A percentile compares a stretch with the other conserved stretches of the same genome.
Conservation (phyloP, 2,888 invertebrate species). For the Leptinotarsa tumamoca region DNA sequence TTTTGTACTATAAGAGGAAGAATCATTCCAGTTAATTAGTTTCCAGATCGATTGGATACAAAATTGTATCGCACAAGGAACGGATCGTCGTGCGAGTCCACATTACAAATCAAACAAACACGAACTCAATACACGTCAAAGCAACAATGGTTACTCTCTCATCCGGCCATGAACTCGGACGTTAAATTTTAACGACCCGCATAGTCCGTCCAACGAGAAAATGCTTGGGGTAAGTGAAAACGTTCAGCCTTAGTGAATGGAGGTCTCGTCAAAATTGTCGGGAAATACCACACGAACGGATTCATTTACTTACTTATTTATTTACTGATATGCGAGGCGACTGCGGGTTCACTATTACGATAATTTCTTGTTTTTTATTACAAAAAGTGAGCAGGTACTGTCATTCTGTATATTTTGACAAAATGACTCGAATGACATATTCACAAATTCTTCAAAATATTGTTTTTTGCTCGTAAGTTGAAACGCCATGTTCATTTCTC, state of each 20-base stretch:
- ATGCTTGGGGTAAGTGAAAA: constrained; percentile 7
- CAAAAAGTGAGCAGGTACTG: not conserved
- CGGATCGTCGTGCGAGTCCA: not conserved
- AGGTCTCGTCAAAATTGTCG: not conserved
- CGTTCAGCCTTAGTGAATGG: not conserved
- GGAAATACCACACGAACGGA: not conserved
- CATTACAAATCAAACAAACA: constrained; percentile 11
- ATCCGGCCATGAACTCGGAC: constrained; percentile 41
- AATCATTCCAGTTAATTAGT: not conserved
- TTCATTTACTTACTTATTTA: not conserved
- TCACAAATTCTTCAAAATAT: no score
- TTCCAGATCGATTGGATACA: not conserved
- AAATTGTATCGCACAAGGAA: not conserved
- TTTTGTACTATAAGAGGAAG: not conserved
- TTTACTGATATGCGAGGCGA: no score
- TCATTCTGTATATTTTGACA: no score
- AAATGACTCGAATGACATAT: no score
- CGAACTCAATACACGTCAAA: constrained; percentile 31
- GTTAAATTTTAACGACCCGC: constrained; percentile 44
- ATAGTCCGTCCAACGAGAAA: constrained; percentile 25
- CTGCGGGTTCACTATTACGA: no score
- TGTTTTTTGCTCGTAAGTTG: no score
- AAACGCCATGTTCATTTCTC: no score
- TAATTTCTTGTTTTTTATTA: not conserved
- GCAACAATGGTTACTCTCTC: constrained; percentile 34